phyloP scores from a whole-genome alignment of 1,140 invertebrate genomes.

The Zaprionus nigranus region DNA sequence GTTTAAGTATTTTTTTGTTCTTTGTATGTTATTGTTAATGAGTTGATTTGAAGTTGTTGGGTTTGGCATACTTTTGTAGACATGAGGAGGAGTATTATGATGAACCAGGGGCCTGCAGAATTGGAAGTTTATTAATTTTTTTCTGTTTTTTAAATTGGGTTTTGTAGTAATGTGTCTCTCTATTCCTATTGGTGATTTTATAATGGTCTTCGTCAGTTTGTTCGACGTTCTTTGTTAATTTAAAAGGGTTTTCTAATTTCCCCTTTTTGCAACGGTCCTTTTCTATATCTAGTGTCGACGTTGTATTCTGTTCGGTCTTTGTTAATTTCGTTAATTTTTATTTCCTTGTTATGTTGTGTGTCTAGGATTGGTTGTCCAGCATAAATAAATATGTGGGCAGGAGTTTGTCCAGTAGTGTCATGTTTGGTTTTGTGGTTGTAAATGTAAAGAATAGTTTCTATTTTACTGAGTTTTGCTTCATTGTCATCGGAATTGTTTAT shows the following conservation, averaged over 20 bases:
- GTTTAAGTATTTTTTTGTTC: too few relatives aligned
- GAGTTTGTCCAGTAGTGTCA: slow-evolving; percentile 31
- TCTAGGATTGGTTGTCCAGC: slow-evolving; percentile 20
- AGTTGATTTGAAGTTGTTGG: slow-evolving; percentile 11
- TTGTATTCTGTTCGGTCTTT: slow-evolving; percentile 6
- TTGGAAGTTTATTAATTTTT: not conserved
- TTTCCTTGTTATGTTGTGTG: slow-evolving; percentile 16
- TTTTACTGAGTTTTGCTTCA: slow-evolving; percentile 1
- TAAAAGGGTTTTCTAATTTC: slow-evolving; percentile 11
- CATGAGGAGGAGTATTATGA: not conserved
- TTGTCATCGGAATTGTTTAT: too few relatives aligned
- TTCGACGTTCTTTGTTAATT: slow-evolving; percentile 20
- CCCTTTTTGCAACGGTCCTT: slow-evolving; percentile 16
- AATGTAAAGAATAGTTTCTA: slow-evolving; percentile 6
- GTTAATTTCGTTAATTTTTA: slow-evolving; percentile 19
- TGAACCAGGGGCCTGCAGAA: not conserved
- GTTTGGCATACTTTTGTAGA: not conserved
- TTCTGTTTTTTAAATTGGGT: slow-evolving; percentile 22
- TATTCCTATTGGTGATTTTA: slow-evolving; percentile 32
- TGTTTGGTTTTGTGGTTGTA: slow-evolving; percentile 18
- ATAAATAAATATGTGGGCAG: slow-evolving; percentile 17
- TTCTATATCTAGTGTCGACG: slow-evolving; percentile 5
- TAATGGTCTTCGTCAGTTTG: slow-evolving; percentile 25
- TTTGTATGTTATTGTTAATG: too few relatives aligned
- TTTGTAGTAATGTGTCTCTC: slow-evolving; percentile 14